Base-by-base conservation (phyloP, 2,888 invertebrate genomes). In the Siphonodentalium dalli region DNA sequence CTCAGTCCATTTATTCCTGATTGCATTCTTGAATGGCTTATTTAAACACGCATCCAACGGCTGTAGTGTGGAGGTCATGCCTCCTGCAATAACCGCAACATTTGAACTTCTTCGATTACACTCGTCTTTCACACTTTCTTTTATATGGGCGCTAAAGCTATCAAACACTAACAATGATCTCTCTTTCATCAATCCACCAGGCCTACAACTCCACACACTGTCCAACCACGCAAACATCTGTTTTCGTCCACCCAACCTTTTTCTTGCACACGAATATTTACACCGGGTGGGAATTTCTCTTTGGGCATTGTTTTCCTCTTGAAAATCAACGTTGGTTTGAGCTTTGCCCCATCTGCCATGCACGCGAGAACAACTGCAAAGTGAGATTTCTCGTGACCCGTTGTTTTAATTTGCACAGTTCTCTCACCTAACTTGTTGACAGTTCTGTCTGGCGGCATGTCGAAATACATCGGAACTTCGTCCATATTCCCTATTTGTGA, bases 321-420 rank as follows among this genome's bases (percentile, higher is more conserved):
- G 31, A 64, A 64, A 5, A 65, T 58, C 1, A 58, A 49, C 33
- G 53, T 47, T 20, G 57, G 62, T 37, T 49, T 54, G 9, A 65
- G 39, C 44, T 63, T 63, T 1, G 53, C 55, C 1, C 65, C 59
- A 29, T 57, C 57, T 1, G 56, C 65, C 20, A 58, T 13, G 38
- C 64, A 65, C 0, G 54, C 35, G 5, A 66, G 41, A 27, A 63
- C 49, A 2, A 66, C 61, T 0, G 63, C 60, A 49, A 66, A 61
- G 29, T 58, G 54, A 0, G 50, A 13, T 29, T 62, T 61, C 21
- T 66, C 58, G 23, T 26, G 31, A 9, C 52, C 61, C 3, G 46
- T 44, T 1, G 61, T 55, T 18, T 47, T 55, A 6, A 54, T 27
- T 1, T 31, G 31, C 11, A 54, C 50, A 13, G 58, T 49, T 44